Evolutionary conservation across 2,888 invertebrate species (phyloP), one percentile per base, ranked within the genome.

Genomic region (Eupsilia transversa): DNA sequence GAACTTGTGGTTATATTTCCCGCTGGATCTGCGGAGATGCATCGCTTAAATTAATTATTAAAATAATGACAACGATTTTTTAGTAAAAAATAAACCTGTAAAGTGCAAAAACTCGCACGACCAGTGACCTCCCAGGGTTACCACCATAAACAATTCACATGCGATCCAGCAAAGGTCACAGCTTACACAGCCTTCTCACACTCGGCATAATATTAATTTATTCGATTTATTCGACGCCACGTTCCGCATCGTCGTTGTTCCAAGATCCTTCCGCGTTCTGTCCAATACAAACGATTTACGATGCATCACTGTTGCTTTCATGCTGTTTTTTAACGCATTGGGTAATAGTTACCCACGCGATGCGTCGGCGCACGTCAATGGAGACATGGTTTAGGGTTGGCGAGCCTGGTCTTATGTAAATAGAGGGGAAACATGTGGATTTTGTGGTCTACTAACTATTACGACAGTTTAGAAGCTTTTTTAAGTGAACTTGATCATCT

Each of bases 291-390:
- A 85, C 89, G 83, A 90, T 90, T 88, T 90, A 92, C 90, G 85
- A 91, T 91, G 87, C 91, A 93, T 91, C 92, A 93, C 93, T 94
- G 88, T 94, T 94, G 91, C 94, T 94, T 94, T 94, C 94, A 89
- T 92, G 86, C 89, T 78, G 88, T 92, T 93, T 94, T 93, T 93
- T 89, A 56, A 77, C 82, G 73, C 78, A 88, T 93, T 91, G 89
- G 91, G 91, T 92, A 92, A 93, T 86, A 75, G 84, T 89, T 87
- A 87, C 86, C 89, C 94, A 94, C 93, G 94, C 94, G 91, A 94
- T 92, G 89, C 88, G 83, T 88, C 84, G 84, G 86, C 86, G 86
- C 90, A 91, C 90, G 89, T 85, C 88, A 91, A 65, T 77, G 10
- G 74, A 77, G 75, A 80, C 52, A 61, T 59, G 46, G 56, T 14